phyloP scores from a whole-genome alignment of 2,888 invertebrate genomes.

The Torymus texanus region DNA sequence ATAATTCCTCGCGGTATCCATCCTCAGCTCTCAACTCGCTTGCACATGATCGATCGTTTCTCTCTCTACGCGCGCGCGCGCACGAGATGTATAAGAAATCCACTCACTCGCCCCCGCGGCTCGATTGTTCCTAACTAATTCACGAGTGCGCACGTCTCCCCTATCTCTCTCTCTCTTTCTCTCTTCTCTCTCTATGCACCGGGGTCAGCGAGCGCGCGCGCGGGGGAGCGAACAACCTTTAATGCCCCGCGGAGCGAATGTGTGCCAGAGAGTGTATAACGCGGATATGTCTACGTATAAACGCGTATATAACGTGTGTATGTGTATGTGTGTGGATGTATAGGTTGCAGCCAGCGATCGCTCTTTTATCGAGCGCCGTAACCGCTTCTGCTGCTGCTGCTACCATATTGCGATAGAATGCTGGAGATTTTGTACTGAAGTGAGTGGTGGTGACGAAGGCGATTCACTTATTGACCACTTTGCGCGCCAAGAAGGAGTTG shows the following conservation, averaged over 20 bases:
- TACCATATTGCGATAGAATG: slow-evolving; percentile 39
- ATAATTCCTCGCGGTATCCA: too few species aligned
- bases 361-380: slow-evolving; percentile 46
- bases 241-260: slow-evolving; percentile 35
- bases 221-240: slow-evolving; percentile 43
- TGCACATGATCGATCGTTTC: background rate
- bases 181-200: background rate
- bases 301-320: too few species aligned
- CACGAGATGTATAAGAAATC: background rate
- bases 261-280: slow-evolving; percentile 18
- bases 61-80: too few species aligned
- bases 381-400: background rate
- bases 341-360: slow-evolving; percentile 25
- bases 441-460: background rate
- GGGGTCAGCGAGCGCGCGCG: background rate
- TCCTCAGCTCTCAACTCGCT: too few species aligned
- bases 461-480: slow-evolving; percentile 54
- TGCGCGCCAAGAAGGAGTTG: slow-evolving; percentile 4
- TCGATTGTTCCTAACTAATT: slow-evolving; percentile 49
- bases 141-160: slow-evolving; percentile 25
- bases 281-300: background rate
- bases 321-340: background rate
- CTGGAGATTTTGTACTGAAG: slow-evolving; percentile 40
- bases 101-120: background rate
- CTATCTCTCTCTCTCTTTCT: background rate